Base-by-base conservation (phyloP, 2,888 invertebrate genomes). In the Luperina testacea region DNA sequence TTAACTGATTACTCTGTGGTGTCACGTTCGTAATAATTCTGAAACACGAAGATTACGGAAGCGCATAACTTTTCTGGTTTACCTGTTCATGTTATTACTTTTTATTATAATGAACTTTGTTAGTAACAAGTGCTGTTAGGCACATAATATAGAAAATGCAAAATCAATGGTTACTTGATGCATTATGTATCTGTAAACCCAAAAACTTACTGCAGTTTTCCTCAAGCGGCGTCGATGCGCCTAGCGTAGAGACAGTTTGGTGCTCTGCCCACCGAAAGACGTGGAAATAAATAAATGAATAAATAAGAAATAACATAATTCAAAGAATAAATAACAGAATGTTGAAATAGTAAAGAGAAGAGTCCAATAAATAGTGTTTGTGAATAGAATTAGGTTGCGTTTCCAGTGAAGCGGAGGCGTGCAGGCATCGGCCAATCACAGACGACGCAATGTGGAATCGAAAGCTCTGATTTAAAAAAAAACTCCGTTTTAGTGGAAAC, bases 171-270 rank as follows among this genome's bases (percentile, higher is more conserved):
- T 72, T 69, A 51, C 0, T 73, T 65, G n/a, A 70, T 71, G 15
- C 45, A 20, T 57, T 70, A 65, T 32, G 42, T 59, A 51, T 61
- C 59, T 70, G 38, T 38, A 15, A 77, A 75, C 77, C 65, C 78
- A 73, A 82, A 71, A 67, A 89, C 89, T 88, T 88, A 89, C 90
- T 63, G 83, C 75, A 88, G 77, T 85, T 88, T 51, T 89, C 89
- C 71, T 89, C 89, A 27, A 89, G 81, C 72, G 88, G 89, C 45
- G 90, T 82, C 0, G 88, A 89, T 27, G 88, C 88, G 48, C 89
- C 88, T 84, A 88, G 81, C 69, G 88, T 88, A 5, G 88, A 88
- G 42, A 89, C 70, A 20, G 89, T 88, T 75, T 88, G 88, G 68
- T 89, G 88, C 77, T 88, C 88, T 89, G 88, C 83, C 76, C 83